phyloP scores from a whole-genome alignment of 2,888 invertebrate species.

The Sarcophaga rosellei region DNA sequence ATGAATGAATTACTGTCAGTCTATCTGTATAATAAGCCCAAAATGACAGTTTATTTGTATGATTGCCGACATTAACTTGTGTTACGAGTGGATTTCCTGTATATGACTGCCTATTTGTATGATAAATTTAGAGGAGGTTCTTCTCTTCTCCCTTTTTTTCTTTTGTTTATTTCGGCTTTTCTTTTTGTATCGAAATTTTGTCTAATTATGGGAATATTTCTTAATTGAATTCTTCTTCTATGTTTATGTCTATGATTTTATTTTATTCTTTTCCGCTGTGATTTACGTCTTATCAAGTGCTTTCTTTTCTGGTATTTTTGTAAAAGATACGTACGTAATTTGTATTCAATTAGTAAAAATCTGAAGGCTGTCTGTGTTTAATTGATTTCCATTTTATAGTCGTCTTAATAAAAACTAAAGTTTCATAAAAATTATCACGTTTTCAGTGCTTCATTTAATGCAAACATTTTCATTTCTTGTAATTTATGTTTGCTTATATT shows the following conservation, averaged over 20 bases:
- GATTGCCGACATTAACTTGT: conserved; percentile 43
- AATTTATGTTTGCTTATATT: neutral
- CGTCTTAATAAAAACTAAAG: neutral
- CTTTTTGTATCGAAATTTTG: conserved; percentile 30
- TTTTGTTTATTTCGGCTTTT: conserved; percentile 48
- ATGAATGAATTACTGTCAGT: conserved; percentile 20
- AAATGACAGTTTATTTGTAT: conserved; percentile 7
- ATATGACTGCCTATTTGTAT: neutral
- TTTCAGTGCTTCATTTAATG: neutral
- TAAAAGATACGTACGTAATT: conserved; percentile 25
- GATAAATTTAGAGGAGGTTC: neutral
- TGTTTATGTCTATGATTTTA: neutral
- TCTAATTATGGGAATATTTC: conserved; percentile 63
- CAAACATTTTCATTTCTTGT: neutral
- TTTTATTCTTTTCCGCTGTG: neutral
- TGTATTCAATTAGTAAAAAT: conserved; percentile 57
- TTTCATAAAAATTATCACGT: neutral
- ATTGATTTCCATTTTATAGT: conserved; percentile 22
- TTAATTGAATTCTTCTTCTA: conserved; percentile 58
- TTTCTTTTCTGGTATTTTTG: conserved; percentile 22
- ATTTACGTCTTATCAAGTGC: neutral
- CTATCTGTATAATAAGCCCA: too few relatives aligned
- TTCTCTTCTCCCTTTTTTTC: conserved; percentile 4
- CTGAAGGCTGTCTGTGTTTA: conserved; percentile 16
- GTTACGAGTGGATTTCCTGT: conserved; percentile 50